Evolutionary conservation across 2,888 invertebrate species (phyloP), one percentile per base, ranked within the genome.

Genomic region (Gymnocheta viridis): DNA sequence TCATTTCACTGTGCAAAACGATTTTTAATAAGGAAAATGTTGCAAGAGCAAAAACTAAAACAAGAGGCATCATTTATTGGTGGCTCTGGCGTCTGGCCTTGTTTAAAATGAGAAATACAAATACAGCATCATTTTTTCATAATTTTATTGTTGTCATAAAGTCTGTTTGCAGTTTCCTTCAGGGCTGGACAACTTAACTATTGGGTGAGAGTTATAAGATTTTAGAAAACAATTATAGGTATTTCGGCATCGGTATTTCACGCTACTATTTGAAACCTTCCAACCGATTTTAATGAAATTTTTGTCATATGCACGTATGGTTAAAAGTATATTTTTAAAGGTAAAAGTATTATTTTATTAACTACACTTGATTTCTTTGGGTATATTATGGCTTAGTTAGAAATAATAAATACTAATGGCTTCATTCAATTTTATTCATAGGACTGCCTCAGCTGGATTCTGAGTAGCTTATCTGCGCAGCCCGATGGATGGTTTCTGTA

Each of bases 21-120:
- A 73, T 69, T 78, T 62, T 83, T 81, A 82, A 84, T 84, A 84
- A 82, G 84, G 81, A 81, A 82, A 81, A 78, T 64, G 7, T 44
- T 69, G 56, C 58, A 27, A 9, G 47, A 60, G 19, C 17, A 73
- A 67, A 29, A 69, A 66, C n/a, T n/a, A n/a, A 19, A 66, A 29
- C 12, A 44, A 17, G 56, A 81, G 2, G 47, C 66, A 47, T 27
- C 81, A 70, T 73, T 81, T 73, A 84, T 78, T 77, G 77, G 81
- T 81, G 73, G 77, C 77, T 81, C 77, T 78, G 84, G 77, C 84
- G 84, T 82, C 84, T 81, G 81, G 81, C 77, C 81, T 84, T 84
- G 73, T 82, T 81, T 60, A 66, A 77, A 81, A 29, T 73, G 24
- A 66, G 74, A 73, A 67, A 19, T 44, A 17, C 22, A 54, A 19